Evolutionary conservation across 1,140 invertebrate genomes (phyloP).

Genomic region (Zophobas morio): DNA sequence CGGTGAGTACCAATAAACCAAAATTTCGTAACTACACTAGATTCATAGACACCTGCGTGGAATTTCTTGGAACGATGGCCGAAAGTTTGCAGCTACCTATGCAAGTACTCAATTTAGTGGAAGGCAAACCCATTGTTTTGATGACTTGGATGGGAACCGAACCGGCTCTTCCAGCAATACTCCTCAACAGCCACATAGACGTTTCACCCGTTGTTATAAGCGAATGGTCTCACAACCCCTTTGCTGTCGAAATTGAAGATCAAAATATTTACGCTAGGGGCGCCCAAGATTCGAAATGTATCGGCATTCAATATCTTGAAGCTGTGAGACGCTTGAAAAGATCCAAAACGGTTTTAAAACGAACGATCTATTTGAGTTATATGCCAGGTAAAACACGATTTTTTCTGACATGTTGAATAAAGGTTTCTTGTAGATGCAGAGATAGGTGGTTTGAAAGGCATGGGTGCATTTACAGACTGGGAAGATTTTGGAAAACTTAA

Average conservation of each 20-base stretch:
- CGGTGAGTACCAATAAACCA: no score
- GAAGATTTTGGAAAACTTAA: constrained; percentile 87
- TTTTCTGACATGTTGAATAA: background rate
- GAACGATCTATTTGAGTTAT: constrained; percentile 85
- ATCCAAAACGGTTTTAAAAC: constrained; percentile 70
- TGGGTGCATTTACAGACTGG: constrained; percentile 85
- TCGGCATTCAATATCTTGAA: constrained; percentile 85
- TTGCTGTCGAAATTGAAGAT: constrained; percentile 80
- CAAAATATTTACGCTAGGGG: constrained; percentile 87
- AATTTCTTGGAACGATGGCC: constrained; percentile 81
- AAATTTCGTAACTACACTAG: no score
- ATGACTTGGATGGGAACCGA: constrained; percentile 86
- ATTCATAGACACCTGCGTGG: constrained; percentile 76
- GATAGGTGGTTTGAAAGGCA: constrained; percentile 88
- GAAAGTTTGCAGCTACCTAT: constrained; percentile 75
- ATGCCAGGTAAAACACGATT: constrained; percentile 79
- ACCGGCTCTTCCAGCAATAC: constrained; percentile 78
- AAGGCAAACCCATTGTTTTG: constrained; percentile 83
- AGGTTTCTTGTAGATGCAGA: constrained; percentile 84
- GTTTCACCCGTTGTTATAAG: constrained; percentile 90
- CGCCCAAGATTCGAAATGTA: constrained; percentile 87
- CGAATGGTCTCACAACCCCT: constrained; percentile 78
- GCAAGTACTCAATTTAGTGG: constrained; percentile 71
- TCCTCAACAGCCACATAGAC: constrained; percentile 95
- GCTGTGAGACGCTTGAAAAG: constrained; percentile 78